Percentiles rank a stretch among this genome's conserved stretches.
These are phyloP conservation scores for Cheilosia vernalis DNA, from an alignment of 2,888 invertebrate genomes.

Conservation along the genomic window DNA sequence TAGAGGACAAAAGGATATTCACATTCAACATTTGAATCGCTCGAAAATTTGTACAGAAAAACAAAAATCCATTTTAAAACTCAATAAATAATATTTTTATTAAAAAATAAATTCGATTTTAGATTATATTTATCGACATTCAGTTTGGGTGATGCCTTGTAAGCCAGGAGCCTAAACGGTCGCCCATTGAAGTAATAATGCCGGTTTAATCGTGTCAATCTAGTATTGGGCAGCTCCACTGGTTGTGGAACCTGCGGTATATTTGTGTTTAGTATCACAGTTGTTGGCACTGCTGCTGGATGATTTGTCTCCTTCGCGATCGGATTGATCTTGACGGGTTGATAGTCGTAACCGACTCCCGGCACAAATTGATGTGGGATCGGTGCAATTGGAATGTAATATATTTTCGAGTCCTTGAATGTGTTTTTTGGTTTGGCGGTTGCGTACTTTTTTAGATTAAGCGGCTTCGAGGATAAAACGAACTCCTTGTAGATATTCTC, in stretches of 20 bases:
- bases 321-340: slow-evolving; percentile 85
- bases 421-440: slow-evolving; percentile 81
- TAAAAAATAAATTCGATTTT: slow-evolving; percentile 81
- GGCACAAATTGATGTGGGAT: slow-evolving; percentile 94
- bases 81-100: slow-evolving; percentile 83
- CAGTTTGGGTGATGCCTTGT: slow-evolving; percentile 77
- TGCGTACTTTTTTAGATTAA: slow-evolving; percentile 80
- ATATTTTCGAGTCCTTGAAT: slow-evolving; percentile 90
- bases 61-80: slow-evolving; percentile 5
- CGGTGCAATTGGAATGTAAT: slow-evolving; percentile 93
- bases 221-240: slow-evolving; percentile 72
- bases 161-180: slow-evolving; percentile 80
- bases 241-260: slow-evolving; percentile 33
- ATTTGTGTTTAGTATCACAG: slow-evolving; percentile 54
- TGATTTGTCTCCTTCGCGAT: slow-evolving; percentile 75
- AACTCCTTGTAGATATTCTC: slow-evolving; percentile 81
- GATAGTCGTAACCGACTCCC: slow-evolving; percentile 92
- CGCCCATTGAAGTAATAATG: slow-evolving; percentile 81
- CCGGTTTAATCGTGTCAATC: slow-evolving; percentile 79
- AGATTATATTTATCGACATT: slow-evolving; percentile 80
- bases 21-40: not conserved
- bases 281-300: slow-evolving; percentile 19
- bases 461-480: slow-evolving; percentile 80
- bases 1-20: too few species aligned
- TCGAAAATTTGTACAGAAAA: not conserved